phyloP scores from a whole-genome alignment of 2,113 vertebrate genomes.

The Pseudopipra pipra region DNA sequence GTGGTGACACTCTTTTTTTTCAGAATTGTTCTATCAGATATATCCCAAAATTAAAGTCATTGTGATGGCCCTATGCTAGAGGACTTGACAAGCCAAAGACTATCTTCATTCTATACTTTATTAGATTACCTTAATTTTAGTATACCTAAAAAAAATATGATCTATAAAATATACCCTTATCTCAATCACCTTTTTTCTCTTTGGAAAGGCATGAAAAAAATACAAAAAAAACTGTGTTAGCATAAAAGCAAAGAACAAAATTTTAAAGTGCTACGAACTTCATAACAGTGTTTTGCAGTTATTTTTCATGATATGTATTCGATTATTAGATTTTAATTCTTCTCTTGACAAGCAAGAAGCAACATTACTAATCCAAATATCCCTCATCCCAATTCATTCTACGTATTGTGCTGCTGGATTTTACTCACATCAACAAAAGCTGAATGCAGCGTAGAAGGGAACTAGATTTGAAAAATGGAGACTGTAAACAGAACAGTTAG shows the following conservation, averaged over 20 bases:
- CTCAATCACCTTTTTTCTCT: background rate
- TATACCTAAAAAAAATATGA: background rate
- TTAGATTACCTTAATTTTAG: background rate
- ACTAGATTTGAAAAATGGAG: background rate
- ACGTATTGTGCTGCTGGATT: background rate
- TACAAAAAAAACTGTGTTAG: background rate
- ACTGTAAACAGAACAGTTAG: background rate
- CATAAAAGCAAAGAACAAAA: background rate
- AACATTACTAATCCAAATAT: background rate
- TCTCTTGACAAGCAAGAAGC: background rate
- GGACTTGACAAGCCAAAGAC: background rate
- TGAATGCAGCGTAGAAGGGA: background rate
- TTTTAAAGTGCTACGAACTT: background rate
- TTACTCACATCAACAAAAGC: background rate
- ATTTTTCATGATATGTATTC: background rate
- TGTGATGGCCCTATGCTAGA: background rate
- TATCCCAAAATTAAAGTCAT: background rate
- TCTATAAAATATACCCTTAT: background rate
- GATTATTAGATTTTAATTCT: background rate
- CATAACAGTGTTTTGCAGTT: background rate
- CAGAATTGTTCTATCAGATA: background rate
- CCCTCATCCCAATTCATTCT: background rate
- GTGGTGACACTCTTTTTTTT: background rate
- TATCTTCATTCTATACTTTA: background rate
- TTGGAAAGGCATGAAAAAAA: background rate